These are phyloP conservation scores for Hemichromis elongatus DNA, from an alignment of 2,113 vertebrate genomes.

Conservation along the genomic window DNA sequence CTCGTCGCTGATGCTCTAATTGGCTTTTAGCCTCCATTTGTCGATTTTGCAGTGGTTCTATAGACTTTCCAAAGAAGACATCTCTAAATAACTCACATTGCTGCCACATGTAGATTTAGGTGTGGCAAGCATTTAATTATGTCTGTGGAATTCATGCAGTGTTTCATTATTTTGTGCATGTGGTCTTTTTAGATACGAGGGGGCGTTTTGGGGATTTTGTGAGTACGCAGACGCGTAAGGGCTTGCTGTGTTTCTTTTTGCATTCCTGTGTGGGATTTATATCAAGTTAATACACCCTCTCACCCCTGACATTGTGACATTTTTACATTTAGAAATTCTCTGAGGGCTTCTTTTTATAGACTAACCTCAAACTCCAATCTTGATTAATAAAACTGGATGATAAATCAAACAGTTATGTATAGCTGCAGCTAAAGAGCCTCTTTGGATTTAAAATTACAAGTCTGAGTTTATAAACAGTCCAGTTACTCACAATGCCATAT, in stretches of 20 bases:
- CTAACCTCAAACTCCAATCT: background rate
- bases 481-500: background rate
- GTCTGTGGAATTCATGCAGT: slow-evolving; percentile 9
- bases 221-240: background rate
- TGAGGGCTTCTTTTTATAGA: background rate
- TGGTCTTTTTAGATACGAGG: background rate
- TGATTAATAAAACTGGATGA: background rate
- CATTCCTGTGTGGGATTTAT: background rate
- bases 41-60: background rate
- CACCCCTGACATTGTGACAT: background rate
- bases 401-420: background rate
- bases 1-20: background rate
- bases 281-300: background rate
- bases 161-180: background rate
- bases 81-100: background rate
- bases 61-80: background rate
- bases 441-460: background rate
- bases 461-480: background rate
- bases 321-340: background rate
- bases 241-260: background rate
- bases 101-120: slow-evolving; percentile 13
- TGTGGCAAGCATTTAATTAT: background rate
- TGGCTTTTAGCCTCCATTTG: background rate
- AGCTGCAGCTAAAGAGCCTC: background rate
- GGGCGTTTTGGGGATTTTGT: background rate